Evolutionary conservation across 1,140 invertebrate species (phyloP).

Genomic region (Drosophila serrata): DNA sequence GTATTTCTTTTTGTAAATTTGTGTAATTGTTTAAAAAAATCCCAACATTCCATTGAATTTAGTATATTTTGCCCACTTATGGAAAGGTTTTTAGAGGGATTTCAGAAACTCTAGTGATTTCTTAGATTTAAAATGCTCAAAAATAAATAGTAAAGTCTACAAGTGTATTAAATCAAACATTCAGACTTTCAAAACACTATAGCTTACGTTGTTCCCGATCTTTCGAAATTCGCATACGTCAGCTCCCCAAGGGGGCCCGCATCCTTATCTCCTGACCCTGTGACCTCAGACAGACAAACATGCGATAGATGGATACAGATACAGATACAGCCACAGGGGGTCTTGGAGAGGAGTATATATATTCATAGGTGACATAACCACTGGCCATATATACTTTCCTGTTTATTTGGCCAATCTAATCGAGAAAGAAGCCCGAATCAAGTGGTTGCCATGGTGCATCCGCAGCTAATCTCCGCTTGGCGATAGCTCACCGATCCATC

Average conservation of each 20-base stretch:
- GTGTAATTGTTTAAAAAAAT: too few relatives aligned
- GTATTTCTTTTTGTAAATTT: too few relatives aligned
- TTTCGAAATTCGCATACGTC: constrained; percentile 30
- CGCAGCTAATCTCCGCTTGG: constrained; percentile 39
- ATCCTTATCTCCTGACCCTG: constrained; percentile 22
- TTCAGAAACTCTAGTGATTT: too few relatives aligned
- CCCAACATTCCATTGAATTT: too few relatives aligned
- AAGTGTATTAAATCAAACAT: background rate
- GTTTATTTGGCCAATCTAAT: constrained; percentile 31
- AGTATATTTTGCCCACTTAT: too few relatives aligned
- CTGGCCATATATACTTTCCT: background rate
- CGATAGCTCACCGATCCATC: constrained; percentile 36
- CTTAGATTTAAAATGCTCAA: too few relatives aligned
- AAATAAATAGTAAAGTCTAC: background rate
- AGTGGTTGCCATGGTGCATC: constrained; percentile 35
- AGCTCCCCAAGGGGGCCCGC: constrained; percentile 24
- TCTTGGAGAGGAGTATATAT: background rate
- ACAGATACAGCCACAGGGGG: constrained; percentile 28
- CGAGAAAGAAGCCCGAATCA: constrained; percentile 2
- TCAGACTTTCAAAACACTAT: background rate
- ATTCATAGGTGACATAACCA: constrained; percentile 1
- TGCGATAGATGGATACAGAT: constrained; percentile 5
- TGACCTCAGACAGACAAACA: constrained; percentile 7
- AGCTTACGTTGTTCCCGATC: constrained; percentile 13
- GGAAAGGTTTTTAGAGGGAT: too few relatives aligned